These are phyloP conservation scores for Aleadryas rufinucha DNA, from an alignment of 2,113 vertebrate species.

Conservation along the genomic window DNA sequence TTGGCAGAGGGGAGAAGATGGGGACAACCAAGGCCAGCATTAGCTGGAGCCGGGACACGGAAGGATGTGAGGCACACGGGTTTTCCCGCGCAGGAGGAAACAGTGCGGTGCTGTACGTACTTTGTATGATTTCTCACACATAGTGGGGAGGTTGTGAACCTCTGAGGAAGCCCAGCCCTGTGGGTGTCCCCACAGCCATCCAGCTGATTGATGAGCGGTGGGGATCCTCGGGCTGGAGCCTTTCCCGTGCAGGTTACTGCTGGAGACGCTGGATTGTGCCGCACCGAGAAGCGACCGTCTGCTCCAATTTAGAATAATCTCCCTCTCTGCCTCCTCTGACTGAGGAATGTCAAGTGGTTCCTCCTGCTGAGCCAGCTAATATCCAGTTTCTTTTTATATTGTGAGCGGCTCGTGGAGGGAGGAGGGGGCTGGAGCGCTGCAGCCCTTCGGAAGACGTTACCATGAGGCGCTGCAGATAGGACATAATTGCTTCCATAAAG, in stretches of 20 bases:
- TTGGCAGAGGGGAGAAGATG: background rate
- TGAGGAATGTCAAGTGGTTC: conserved; percentile 34
- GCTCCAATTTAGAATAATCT: background rate
- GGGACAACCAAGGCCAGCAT: background rate
- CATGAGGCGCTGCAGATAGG: background rate
- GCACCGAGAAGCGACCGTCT: rapidly evolving
- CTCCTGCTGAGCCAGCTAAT: conserved; percentile 27
- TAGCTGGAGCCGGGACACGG: background rate
- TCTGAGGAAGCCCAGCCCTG: background rate
- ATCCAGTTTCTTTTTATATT: background rate
- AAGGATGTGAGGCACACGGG: background rate
- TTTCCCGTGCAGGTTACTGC: background rate
- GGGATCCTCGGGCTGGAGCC: background rate
- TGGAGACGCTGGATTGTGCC: rapidly evolving
- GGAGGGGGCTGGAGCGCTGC: background rate
- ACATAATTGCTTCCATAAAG: background rate
- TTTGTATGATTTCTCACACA: background rate
- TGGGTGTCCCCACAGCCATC: background rate
- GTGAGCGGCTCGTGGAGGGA: background rate
- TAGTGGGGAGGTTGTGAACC: background rate
- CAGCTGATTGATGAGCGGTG: background rate
- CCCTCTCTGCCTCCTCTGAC: background rate
- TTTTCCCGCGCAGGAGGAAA: background rate
- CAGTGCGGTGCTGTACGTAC: rapidly evolving
- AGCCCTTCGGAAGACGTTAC: background rate